Percentiles rank a stretch among this genome's conserved stretches.
Evolutionary conservation across 2,797 vertebrate genomes (phyloP).

Genomic region (Trichosurus vulpecula): DNA sequence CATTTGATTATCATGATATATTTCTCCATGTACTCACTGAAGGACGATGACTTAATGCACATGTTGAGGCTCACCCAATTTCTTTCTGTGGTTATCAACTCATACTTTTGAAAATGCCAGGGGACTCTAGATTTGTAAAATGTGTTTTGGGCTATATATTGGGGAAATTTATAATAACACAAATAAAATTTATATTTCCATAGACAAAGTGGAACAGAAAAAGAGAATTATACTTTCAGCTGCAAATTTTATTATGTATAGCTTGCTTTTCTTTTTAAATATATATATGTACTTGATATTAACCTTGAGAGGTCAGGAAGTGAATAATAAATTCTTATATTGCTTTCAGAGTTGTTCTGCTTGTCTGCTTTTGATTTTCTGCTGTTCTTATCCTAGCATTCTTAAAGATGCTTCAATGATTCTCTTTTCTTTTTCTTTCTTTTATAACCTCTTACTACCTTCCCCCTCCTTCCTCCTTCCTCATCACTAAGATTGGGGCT

Average conservation of each 20-base stretch:
- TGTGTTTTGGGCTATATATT: conserved; percentile 5
- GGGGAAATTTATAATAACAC: conserved; percentile 26
- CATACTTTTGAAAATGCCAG: conserved; percentile 17
- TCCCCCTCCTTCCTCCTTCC: not conserved
- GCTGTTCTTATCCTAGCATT: not conserved
- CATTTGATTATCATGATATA: conserved; percentile 6
- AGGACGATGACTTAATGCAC: conserved; percentile 27
- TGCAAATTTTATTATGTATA: not conserved
- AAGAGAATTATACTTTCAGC: not conserved
- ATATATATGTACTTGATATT: not conserved
- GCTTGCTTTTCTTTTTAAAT: not conserved
- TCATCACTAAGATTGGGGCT: not conserved
- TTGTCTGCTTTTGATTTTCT: not conserved
- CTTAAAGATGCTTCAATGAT: not conserved
- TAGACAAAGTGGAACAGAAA: not conserved
- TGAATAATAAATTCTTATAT: not conserved
- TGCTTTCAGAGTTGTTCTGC: not conserved
- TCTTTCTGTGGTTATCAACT: conserved; percentile 33
- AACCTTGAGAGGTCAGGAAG: not conserved
- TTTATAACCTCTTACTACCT: not conserved
- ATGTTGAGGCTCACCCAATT: conserved; percentile 3
- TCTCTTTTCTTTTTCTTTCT: not conserved
- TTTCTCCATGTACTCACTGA: conserved; percentile 19
- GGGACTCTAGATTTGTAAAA: conserved; percentile 7
- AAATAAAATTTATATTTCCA: not conserved